Conservation (phyloP, 2,113 vertebrate species). For the Litocranius walleri region DNA sequence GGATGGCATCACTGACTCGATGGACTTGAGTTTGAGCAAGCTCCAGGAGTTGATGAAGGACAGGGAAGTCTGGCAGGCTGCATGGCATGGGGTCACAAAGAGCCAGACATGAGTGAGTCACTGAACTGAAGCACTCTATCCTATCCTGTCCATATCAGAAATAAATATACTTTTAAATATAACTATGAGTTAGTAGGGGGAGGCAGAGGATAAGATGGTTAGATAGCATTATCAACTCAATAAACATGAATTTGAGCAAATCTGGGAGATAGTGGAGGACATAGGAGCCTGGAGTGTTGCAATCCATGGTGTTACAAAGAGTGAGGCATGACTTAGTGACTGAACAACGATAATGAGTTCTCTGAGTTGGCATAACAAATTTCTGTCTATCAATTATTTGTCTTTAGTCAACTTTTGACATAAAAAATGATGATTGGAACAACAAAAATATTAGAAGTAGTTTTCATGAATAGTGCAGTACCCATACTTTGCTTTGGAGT, state of each 20-base stretch:
- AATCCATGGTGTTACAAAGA: neutral
- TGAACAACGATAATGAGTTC: neutral
- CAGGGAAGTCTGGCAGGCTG: neutral
- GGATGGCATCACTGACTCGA: neutral
- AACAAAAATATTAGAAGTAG: neutral
- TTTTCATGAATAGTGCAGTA: neutral
- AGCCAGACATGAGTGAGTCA: neutral
- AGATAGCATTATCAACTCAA: neutral
- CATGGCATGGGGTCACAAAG: neutral
- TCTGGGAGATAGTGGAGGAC: neutral
- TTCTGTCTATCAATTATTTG: neutral
- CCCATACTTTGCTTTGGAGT: neutral
- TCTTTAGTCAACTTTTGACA: neutral
- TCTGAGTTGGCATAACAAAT: neutral
- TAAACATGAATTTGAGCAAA: neutral
- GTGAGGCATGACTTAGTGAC: neutral
- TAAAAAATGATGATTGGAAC: neutral
- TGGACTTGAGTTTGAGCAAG: neutral
- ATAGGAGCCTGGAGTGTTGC: neutral
- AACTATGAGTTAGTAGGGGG: neutral
- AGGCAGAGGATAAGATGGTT: neutral
- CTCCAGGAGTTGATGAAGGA: neutral
- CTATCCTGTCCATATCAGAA: neutral
- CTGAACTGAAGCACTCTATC: neutral
- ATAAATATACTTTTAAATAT: neutral